These are phyloP conservation scores for Simalia tracyae DNA, from an alignment of 2,797 vertebrate genomes.

Conservation along the genomic window DNA sequence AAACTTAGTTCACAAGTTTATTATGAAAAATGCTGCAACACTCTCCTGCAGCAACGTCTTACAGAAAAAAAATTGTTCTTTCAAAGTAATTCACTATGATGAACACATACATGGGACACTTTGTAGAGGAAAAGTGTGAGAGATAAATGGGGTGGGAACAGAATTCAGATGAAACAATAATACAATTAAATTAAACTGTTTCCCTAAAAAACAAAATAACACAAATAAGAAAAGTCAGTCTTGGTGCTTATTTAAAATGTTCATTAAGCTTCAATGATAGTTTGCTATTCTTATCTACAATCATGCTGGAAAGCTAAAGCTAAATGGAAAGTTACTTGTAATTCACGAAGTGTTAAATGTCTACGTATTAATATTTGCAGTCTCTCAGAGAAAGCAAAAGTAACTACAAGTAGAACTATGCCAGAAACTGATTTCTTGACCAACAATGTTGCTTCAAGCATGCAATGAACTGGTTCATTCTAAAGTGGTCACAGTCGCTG, in stretches of 20 bases:
- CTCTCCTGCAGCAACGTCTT: slow-evolving; percentile 76
- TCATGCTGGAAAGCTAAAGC: slow-evolving; percentile 88
- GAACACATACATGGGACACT: slow-evolving; percentile 76
- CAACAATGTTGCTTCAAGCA: slow-evolving; percentile 85
- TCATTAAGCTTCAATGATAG: slow-evolving; percentile 83
- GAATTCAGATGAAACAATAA: slow-evolving; percentile 80
- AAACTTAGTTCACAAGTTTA: slow-evolving; percentile 83
- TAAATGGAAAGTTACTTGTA: slow-evolving; percentile 84
- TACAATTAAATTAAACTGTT: slow-evolving; percentile 83
- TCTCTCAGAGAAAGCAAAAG: slow-evolving; percentile 86
- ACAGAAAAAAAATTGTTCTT: slow-evolving; percentile 80
- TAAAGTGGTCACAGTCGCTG: slow-evolving; percentile 81
- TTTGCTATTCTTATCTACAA: slow-evolving; percentile 86
- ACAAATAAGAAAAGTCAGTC: slow-evolving; percentile 74
- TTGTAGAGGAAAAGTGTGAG: slow-evolving; percentile 47
- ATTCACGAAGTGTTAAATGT: slow-evolving; percentile 83
- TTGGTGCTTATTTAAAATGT: slow-evolving; percentile 82
- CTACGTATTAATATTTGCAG: slow-evolving; percentile 82
- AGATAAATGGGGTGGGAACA: slow-evolving; percentile 73
- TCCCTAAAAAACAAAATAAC: slow-evolving; percentile 81
- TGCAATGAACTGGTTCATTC: slow-evolving; percentile 87
- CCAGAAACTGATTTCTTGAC: slow-evolving; percentile 81
- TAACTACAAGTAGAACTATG: slow-evolving; percentile 87
- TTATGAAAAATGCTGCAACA: slow-evolving; percentile 82
- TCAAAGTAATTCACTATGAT: slow-evolving; percentile 77